phyloP scores from a whole-genome alignment of 2,888 invertebrate genomes.

The Athetis lepigone region DNA sequence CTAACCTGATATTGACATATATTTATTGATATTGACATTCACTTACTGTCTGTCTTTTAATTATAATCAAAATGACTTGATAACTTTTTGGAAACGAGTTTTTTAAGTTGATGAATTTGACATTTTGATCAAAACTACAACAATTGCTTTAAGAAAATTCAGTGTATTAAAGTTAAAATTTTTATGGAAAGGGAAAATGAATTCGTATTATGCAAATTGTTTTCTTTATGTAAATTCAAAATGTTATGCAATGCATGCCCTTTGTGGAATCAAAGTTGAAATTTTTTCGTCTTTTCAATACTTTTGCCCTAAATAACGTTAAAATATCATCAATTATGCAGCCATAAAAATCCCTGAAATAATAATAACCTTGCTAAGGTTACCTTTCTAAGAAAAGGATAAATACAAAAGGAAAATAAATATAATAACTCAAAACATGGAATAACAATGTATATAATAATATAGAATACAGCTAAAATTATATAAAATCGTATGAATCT shows the following conservation, averaged over 20 bases:
- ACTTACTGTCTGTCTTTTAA: neutral
- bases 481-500: conserved; percentile 82
- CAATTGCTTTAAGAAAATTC: neutral
- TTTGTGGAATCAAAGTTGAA: too few relatives aligned
- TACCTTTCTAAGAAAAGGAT: conserved; percentile 25
- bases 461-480: conserved; percentile 75
- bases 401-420: conserved; percentile 53
- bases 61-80: conserved; percentile 6
- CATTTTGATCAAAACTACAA: conserved; percentile 16
- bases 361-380: neutral
- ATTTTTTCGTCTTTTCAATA: too few relatives aligned
- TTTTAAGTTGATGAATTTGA: conserved; percentile 3
- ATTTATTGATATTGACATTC: neutral
- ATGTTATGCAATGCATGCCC: neutral
- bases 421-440: conserved; percentile 63
- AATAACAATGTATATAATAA: conserved; percentile 59
- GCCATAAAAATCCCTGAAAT: neutral
- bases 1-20: neutral
- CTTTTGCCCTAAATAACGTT: too few relatives aligned
- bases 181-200: conserved; percentile 8
- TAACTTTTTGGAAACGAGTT: neutral
- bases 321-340: too few relatives aligned
- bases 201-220: neutral
- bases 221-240: neutral
- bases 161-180: conserved; percentile 5